phyloP scores from a whole-genome alignment of 2,888 invertebrate species.

The Fissipunctia ypsillon region DNA sequence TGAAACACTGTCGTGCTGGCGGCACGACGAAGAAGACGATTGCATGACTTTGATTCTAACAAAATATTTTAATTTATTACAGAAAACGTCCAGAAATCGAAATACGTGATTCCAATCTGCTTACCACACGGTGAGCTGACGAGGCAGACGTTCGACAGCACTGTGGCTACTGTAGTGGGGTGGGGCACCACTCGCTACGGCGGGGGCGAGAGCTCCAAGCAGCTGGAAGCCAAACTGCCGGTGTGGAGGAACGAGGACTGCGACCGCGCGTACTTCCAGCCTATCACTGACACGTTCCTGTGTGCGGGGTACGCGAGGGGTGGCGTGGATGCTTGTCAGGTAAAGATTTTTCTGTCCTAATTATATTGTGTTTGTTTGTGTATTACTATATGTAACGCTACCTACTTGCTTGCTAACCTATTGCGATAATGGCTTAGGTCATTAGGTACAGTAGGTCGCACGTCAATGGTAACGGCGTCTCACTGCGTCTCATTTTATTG shows the following conservation, averaged over 20 bases:
- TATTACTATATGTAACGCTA: no score
- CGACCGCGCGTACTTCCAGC: constrained; percentile 97
- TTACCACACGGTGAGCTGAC: constrained; percentile 92
- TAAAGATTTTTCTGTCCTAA: constrained; percentile 68
- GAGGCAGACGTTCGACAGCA: constrained; percentile 92
- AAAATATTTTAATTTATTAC: constrained; percentile 58
- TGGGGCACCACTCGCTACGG: constrained; percentile 98
- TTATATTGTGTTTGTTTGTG: no score
- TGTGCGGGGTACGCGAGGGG: constrained; percentile 97
- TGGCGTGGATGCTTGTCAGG: constrained; percentile 98
- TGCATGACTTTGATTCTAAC: neutral
- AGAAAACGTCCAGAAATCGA: constrained; percentile 94
- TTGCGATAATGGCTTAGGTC: no score
- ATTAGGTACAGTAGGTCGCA: no score
- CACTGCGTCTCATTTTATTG: no score
- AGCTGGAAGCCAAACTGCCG: constrained; percentile 95
- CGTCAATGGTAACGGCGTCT: no score
- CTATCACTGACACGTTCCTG: constrained; percentile 96
- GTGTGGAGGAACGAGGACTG: constrained; percentile 98
- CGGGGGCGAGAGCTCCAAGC: constrained; percentile 96
- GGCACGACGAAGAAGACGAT: neutral
- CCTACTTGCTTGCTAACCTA: no score
- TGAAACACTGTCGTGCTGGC: neutral
- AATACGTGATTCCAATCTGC: constrained; percentile 97
- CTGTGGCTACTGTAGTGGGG: constrained; percentile 96